Evolutionary conservation across 2,888 invertebrate species (phyloP), one percentile per base, ranked within the genome.

Genomic region (Herminia tarsipennalis): DNA sequence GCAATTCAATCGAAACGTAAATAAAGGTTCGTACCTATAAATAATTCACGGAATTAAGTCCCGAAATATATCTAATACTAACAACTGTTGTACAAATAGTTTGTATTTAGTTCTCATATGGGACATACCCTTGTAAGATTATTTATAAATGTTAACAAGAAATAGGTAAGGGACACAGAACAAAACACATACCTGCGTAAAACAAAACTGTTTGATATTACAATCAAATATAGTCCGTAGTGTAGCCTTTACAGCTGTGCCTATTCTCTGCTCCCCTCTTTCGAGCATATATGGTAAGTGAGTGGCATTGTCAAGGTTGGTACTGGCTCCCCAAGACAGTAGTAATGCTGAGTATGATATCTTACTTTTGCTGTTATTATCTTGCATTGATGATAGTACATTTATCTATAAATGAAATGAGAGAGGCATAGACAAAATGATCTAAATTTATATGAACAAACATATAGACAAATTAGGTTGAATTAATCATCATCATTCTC

Each of bases 201-300:
- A 89, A 65, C 36, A 59, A 44, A 80, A 82, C 12, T 82, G 87
- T 48, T 75, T 81, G 9, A 92, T 87, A 41, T 78, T 83, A 47
- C 92, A 91, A 56, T 92, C 92, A 83, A 92, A 92, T 36, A 90
- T 63, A 18, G 67, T 82, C 41, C 83, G 83, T 37, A 92, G 49
- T 0, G 78, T 74, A 10, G 70, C 46, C 55, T 85, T 88, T 0
- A 92, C 88, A 48, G 80, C 67, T 3, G 67, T 61, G 0, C 81
- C 82, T 13, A 88, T 56, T 55, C 60, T 86, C 40, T 80, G 77
- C 28, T 86, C 84, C 1, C 92, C 92, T 51, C 78, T 70, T 37
- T 92, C 92, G 9, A 92, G 56, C 78, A 92, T 76, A 51, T 86
- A 86, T 2, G 92, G 92, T 5, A 92, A 67, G 51, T 91, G 86